Evolutionary conservation across 1,140 invertebrate genomes (phyloP).

Genomic region (Neotoxoptera formosana): DNA sequence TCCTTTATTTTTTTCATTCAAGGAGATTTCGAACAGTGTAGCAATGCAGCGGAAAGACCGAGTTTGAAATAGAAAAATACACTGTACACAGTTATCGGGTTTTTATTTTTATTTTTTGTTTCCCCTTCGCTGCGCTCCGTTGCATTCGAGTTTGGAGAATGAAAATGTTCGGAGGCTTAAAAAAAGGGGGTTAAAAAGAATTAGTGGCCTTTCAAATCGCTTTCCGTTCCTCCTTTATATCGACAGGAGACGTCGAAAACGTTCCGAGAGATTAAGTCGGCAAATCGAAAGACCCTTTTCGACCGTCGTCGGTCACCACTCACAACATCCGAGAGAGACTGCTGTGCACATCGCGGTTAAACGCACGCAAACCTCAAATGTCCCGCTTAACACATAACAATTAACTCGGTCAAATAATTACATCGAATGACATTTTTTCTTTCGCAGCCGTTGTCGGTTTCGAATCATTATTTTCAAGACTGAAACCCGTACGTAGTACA

Average conservation of each 20-base stretch:
- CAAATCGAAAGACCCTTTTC: not conserved
- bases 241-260: not conserved
- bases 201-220: slow-evolving; percentile 22
- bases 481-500: not conserved
- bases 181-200: not conserved
- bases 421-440: not conserved
- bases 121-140: not conserved
- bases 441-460: not conserved
- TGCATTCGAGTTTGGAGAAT: not conserved
- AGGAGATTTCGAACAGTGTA: not conserved
- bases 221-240: not conserved
- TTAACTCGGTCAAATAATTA: not conserved
- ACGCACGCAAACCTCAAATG: not conserved
- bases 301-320: not conserved
- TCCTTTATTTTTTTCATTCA: not conserved
- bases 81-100: not conserved
- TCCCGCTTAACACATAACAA: not conserved
- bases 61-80: not conserved
- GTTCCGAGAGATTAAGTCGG: slow-evolving; percentile 3
- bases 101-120: slow-evolving; percentile 24
- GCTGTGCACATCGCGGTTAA: not conserved
- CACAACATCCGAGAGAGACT: not conserved
- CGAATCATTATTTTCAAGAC: not conserved
- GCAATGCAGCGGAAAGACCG: not conserved
- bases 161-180: not conserved